Conservation (phyloP, 2,888 invertebrate genomes). For the Chymomyza procnemis region DNA sequence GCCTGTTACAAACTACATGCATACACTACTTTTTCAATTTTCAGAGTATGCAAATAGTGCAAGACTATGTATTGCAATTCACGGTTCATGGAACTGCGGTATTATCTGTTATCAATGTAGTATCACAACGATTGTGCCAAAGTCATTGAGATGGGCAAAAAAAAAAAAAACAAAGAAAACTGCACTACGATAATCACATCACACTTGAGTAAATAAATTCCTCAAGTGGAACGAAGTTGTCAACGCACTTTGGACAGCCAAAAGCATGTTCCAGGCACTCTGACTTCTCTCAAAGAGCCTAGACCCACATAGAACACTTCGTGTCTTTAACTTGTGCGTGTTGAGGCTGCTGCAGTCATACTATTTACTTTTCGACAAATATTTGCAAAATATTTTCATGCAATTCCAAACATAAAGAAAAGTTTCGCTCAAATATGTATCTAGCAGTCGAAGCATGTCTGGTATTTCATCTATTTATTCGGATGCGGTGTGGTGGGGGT, state of each 20-base stretch:
- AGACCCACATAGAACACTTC: neutral
- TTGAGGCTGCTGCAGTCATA: neutral
- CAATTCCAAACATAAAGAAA: slow-evolving; percentile 12
- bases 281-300: neutral
- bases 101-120: neutral
- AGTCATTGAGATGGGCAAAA: neutral
- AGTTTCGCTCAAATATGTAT: neutral
- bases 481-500: too few species aligned
- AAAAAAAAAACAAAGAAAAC: slow-evolving; percentile 52
- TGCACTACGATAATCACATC: slow-evolving; percentile 69
- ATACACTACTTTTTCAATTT: too few species aligned
- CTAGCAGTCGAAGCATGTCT: neutral
- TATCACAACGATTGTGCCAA: neutral
- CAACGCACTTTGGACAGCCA: slow-evolving; percentile 30
- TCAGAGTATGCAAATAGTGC: neutral
- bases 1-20: too few species aligned
- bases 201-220: slow-evolving; percentile 72
- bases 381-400: slow-evolving; percentile 11
- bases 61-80: neutral
- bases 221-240: slow-evolving; percentile 59
- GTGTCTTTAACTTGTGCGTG: neutral
- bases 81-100: neutral
- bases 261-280: slow-evolving; percentile 32
- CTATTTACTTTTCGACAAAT: slow-evolving; percentile 9
- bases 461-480: neutral